Base-by-base conservation (phyloP, 2,797 vertebrate genomes). In the Scleropages formosus region DNA sequence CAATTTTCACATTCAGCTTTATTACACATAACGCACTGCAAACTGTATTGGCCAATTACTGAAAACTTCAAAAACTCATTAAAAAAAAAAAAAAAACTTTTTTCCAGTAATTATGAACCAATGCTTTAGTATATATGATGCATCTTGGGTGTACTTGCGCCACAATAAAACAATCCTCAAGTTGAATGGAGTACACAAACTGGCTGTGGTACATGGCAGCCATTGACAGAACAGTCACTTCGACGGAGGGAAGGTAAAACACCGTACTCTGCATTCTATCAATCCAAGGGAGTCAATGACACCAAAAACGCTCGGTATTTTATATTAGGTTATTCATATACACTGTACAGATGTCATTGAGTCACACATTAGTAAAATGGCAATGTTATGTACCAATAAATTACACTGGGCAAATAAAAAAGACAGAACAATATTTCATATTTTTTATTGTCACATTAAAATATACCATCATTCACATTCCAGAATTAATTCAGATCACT, bases 341-440 rank as follows among this genome's bases (percentile, higher is more conserved):
- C 27, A 24, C 66, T 67, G 49, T 20, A 46, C 27, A 75, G 61
- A 65, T 49, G n/a, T 31, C 73, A 47, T 26, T 70, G 20, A 44
- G 65, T 69, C 74, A 78, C 3, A 44, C 18, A 72, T 58, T 61
- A 66, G 27, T 26, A 58, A n/a, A 78, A 72, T 22, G 49, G 46
- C 66, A 75, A 75, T 72, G 67, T 78, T 72, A 63, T 16, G 27
- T 31, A 72, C 66, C 64, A 74, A 80, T 81, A 85, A 85, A 89
- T 94, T 93, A 95, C 95, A 96, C 92, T 92, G 92, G 94, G 93
- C 97, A 99, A 97, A 94, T 95, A 96, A 94, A 92, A 95, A 98
- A 96, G 96, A 97, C 97, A 97, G 96, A 95, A 96, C 94, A 95
- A 97, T 94, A 98, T 95, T 98, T 99, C 89, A 98, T 93, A 97